phyloP scores from a whole-genome alignment of 2,888 invertebrate species.

The Trissonchulus sp. region DNA sequence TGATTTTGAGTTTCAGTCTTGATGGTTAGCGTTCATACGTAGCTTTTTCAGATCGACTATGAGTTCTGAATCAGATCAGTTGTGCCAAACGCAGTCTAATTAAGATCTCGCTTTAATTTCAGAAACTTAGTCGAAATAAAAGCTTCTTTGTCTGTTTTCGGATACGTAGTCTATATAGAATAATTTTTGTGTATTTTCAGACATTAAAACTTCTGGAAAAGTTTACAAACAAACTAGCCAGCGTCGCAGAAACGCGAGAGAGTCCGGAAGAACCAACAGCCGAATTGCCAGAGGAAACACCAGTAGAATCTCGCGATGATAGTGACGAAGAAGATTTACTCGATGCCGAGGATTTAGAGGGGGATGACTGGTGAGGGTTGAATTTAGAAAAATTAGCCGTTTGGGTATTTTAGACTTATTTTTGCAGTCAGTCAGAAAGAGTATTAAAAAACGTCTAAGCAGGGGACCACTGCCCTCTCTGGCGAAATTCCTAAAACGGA shows the following conservation, averaged over 20 bases:
- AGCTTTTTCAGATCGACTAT: no score
- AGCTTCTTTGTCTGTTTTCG: no score
- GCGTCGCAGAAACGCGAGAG: conserved; percentile 64
- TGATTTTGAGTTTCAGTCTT: no score
- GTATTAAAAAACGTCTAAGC: background rate
- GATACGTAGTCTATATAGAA: no score
- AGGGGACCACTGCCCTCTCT: background rate
- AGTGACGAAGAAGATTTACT: conserved; percentile 54
- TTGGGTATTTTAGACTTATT: no score
- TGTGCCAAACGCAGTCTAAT: no score
- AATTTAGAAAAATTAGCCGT: no score
- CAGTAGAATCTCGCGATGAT: conserved; percentile 46
- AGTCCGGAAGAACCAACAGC: conserved; percentile 55
- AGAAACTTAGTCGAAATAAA: no score
- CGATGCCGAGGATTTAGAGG: conserved; percentile 45
- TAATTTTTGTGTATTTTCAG: conserved; percentile 50
- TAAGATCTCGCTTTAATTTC: no score
- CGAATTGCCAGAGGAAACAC: conserved; percentile 50
- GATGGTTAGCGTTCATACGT: no score
- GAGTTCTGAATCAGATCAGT: no score
- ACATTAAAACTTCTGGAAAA: conserved; percentile 73
- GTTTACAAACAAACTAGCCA: conserved; percentile 71
- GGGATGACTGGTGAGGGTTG: conserved; percentile 38
- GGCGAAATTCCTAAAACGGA: background rate
- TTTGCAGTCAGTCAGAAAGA: no score